A percentile compares a stretch with the other conserved stretches of the same genome.
phyloP scores from a whole-genome alignment of 1,140 invertebrate genomes.

The Solenopsis fugax region DNA sequence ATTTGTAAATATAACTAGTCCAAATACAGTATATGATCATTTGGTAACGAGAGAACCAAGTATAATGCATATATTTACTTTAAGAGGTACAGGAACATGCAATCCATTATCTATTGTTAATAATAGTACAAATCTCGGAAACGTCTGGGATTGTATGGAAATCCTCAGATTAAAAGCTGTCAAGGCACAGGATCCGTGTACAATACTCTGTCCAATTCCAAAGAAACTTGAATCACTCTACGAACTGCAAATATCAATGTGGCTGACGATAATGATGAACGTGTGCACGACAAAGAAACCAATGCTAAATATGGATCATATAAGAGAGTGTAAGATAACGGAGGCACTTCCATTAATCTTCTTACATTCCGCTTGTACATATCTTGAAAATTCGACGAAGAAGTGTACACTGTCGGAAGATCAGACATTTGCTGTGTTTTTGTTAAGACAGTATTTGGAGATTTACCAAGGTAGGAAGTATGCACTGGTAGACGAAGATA shows the following conservation, averaged over 20 bases:
- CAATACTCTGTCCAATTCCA: constrained; percentile 61
- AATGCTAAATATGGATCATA: constrained; percentile 61
- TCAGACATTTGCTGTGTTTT: constrained; percentile 71
- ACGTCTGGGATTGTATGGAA: constrained; percentile 84
- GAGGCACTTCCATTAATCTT: constrained; percentile 81
- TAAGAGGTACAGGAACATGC: constrained; percentile 70
- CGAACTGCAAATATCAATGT: constrained; percentile 79
- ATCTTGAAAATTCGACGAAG: constrained; percentile 71
- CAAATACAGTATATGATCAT: constrained; percentile 82
- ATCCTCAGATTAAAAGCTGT: constrained; percentile 80
- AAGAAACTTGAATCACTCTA: constrained; percentile 77
- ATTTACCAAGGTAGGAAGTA: constrained; percentile 74
- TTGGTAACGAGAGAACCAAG: constrained; percentile 82
- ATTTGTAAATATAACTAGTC: constrained; percentile 80
- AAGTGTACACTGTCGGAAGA: constrained; percentile 64
- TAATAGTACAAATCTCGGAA: constrained; percentile 55
- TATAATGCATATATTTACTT: constrained; percentile 77
- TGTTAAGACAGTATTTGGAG: constrained; percentile 82
- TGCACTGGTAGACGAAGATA: constrained; percentile 61
- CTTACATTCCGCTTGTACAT: constrained; percentile 75
- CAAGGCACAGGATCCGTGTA: constrained; percentile 64
- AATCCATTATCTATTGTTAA: constrained; percentile 77
- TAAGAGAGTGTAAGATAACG: constrained; percentile 76
- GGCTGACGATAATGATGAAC: constrained; percentile 80
- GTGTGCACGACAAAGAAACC: constrained; percentile 77